Base-by-base conservation (phyloP, 1,140 invertebrate species). In the Cydia fagiglandana region DNA sequence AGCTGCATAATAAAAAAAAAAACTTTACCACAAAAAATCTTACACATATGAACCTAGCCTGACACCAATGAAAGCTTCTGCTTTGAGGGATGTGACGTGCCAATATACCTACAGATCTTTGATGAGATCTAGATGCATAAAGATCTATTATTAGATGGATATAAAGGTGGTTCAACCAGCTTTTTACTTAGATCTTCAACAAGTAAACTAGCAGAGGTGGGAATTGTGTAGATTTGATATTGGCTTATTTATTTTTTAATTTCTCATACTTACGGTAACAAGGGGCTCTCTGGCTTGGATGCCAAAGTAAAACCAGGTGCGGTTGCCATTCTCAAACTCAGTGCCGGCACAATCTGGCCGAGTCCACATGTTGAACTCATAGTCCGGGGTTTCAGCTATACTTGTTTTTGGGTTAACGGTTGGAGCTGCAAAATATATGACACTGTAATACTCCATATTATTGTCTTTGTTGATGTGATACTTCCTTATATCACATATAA, bases 291-390 rank as follows among this genome's bases (percentile, higher is more conserved):
- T 84, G 2, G 93, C 94, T 90, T 94, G 94, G 45, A 99, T 92
- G n/a, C 97, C 97, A 94, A 99, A 99, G 87, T 98, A 96, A 93
- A 99, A 99, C 98, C 98, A 99, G 2, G 97, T 98, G 78, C 97
- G 94, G 86, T 98, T 98, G 24, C 95, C 96, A 94, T 98, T 98
- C 91, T 98, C 97, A 94, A 95, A 98, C 84, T 96, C 95, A 12
- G 97, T 98, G 38, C 96, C 97, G 78, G 94, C 95, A 94, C 97
- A 98, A 89, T 98, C 98, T 2, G 97, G 97, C 80, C 95, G 95
- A 2, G 97, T 98, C 97, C 97, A 98, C 24, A 98, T 88, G 92
- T 98, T 97, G 87, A 97, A 98, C 90, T 98, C 97, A 93, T 95
- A 95, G 84, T 97, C 96, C 30, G 94, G 93, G 28, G 82, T 88